Conservation (phyloP, 2,888 invertebrate genomes). For the Ophonus ardosiacus region DNA sequence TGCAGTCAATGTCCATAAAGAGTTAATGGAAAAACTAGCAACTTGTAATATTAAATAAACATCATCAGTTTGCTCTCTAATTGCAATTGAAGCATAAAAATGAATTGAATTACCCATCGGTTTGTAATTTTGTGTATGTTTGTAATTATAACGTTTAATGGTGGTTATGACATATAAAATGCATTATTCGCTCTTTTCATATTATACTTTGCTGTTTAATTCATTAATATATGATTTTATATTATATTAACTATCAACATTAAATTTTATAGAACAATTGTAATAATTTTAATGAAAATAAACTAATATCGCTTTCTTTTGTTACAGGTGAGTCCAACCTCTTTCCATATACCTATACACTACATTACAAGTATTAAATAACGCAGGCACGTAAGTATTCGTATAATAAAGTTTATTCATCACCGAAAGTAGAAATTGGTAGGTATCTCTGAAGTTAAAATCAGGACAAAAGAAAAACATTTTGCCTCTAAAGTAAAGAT, state of each 20-base stretch:
- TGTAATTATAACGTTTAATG: background rate
- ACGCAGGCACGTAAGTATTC: background rate
- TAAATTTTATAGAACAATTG: too few relatives aligned
- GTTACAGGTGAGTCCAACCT: background rate
- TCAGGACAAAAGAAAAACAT: too few relatives aligned
- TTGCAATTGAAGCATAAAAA: background rate
- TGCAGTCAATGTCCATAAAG: slow-evolving; percentile 9
- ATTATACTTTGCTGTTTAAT: background rate
- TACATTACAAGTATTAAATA: too few relatives aligned
- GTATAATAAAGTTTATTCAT: background rate
- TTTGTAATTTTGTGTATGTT: too few relatives aligned
- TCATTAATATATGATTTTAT: background rate
- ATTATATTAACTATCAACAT: too few relatives aligned
- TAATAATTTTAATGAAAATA: background rate
- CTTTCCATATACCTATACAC: too few relatives aligned
- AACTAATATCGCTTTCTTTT: background rate
- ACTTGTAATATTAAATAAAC: slow-evolving; percentile 31
- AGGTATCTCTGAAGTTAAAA: too few relatives aligned
- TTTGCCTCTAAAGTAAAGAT: too few relatives aligned
- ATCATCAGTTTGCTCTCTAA: background rate
- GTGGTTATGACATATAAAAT: background rate
- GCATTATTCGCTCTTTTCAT: background rate
- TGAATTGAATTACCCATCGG: background rate
- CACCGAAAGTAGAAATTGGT: too few relatives aligned
- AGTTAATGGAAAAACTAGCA: background rate